Conservation (phyloP, 2,113 vertebrate species). For the Nothobranchius furzeri region DNA sequence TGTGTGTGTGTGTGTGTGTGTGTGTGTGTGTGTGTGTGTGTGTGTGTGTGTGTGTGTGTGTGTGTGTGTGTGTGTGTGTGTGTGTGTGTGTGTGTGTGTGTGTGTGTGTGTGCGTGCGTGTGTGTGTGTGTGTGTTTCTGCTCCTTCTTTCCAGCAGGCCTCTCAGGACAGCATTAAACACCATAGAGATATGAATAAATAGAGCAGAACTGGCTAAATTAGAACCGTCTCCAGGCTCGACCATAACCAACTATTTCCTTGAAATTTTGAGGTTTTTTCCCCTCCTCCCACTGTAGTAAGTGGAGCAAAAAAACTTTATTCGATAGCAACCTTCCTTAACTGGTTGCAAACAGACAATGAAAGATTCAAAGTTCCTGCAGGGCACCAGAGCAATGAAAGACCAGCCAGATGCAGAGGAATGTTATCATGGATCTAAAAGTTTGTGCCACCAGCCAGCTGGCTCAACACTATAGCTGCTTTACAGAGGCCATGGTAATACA, state of each 20-base stretch:
- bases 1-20: background rate
- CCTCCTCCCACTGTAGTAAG: background rate
- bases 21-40: background rate
- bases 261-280: slow-evolving; percentile 23
- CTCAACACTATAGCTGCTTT: slow-evolving; percentile 44
- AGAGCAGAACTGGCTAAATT: slow-evolving; percentile 61
- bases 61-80: no score
- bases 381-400: slow-evolving; percentile 7
- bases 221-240: slow-evolving; percentile 49
- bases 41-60: background rate
- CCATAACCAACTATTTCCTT: slow-evolving; percentile 31
- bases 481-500: slow-evolving; percentile 48
- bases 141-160: slow-evolving; percentile 20
- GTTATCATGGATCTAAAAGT: slow-evolving; percentile 27
- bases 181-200: slow-evolving; percentile 54
- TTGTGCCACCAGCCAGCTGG: slow-evolving; percentile 41
- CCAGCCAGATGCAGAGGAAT: slow-evolving; percentile 6
- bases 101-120: no score
- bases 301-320: slow-evolving; percentile 18
- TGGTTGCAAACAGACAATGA: slow-evolving; percentile 23
- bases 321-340: background rate
- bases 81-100: no score
- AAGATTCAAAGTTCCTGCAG: slow-evolving; percentile 22
- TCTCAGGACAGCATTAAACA: slow-evolving; percentile 44
- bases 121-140: slow-evolving; percentile 23